phyloP scores from a whole-genome alignment of 2,888 invertebrate genomes.

The Choreutis nemorana region DNA sequence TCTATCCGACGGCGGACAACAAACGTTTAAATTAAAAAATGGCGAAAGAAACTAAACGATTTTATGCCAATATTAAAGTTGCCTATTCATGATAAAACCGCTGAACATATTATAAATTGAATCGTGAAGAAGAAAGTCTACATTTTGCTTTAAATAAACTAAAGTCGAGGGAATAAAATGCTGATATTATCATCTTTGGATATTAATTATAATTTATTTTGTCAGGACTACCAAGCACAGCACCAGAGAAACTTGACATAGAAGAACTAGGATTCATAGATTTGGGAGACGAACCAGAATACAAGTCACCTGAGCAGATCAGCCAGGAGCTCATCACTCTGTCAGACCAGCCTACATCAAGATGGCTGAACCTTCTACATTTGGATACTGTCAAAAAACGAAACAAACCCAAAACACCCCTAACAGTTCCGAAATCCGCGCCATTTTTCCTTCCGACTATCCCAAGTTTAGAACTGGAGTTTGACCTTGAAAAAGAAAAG shows the following conservation, averaged over 20 bases:
- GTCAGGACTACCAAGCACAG: conserved; percentile 47
- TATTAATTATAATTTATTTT: too few species aligned
- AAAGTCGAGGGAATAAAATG: too few species aligned
- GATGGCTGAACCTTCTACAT: conserved; percentile 91
- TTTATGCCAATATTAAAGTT: too few species aligned
- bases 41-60: too few species aligned
- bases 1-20: too few species aligned
- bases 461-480: conserved; percentile 81
- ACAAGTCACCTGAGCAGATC: conserved; percentile 80
- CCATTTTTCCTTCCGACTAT: conserved; percentile 97
- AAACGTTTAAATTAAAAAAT: too few species aligned
- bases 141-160: too few species aligned
- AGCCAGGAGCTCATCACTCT: conserved; percentile 81
- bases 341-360: conserved; percentile 83
- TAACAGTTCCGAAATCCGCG: conserved; percentile 84
- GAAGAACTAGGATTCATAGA: conserved; percentile 48
- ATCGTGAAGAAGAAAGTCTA: too few species aligned
- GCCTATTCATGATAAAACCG: too few species aligned
- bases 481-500: conserved; percentile 70
- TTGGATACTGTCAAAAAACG: conserved; percentile 85
- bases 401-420: conserved; percentile 89
- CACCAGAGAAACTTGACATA: conserved; percentile 53
- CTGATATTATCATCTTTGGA: too few species aligned
- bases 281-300: conserved; percentile 63
- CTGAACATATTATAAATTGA: too few species aligned